A percentile compares a stretch with the other conserved stretches of the same genome.
Evolutionary conservation across 1,140 invertebrate species (phyloP).

Genomic region (Temnothorax longispinosus): DNA sequence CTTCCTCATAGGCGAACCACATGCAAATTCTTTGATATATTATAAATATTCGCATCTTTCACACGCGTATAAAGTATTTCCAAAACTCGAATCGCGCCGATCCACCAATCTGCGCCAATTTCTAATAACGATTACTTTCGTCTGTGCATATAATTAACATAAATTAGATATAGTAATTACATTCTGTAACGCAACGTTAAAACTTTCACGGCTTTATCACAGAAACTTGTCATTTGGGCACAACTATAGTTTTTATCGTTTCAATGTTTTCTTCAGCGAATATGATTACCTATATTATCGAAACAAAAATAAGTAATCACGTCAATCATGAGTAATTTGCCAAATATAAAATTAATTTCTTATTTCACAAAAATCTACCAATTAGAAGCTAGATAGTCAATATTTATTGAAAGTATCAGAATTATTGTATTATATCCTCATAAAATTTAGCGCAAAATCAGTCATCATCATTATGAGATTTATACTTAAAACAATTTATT

Average conservation of each 20-base stretch:
- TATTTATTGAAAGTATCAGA: not conserved
- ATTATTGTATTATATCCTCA: not conserved
- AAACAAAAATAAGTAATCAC: not conserved
- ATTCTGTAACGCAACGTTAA: not conserved
- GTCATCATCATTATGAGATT: not conserved
- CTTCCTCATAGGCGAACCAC: not conserved
- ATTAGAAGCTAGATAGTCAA: not conserved
- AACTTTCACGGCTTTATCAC: conserved; percentile 35
- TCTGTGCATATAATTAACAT: not conserved
- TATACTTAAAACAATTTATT: not conserved
- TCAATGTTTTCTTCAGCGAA: not conserved
- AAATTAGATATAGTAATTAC: conserved; percentile 4
- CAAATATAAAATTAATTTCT: conserved; percentile 11
- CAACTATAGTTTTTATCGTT: not conserved
- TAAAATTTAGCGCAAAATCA: not conserved
- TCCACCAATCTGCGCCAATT: not conserved
- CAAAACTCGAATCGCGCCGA: not conserved
- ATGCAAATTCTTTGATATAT: not conserved
- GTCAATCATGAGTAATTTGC: not conserved
- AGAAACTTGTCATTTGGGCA: conserved; percentile 21
- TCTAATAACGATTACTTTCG: not conserved
- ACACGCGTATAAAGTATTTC: not conserved
- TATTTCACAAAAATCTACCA: not conserved
- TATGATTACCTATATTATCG: not conserved
- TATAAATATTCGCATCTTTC: conserved; percentile 8